Evolutionary conservation across 2,888 invertebrate species (phyloP).

Genomic region (Eubasilissa splendida): DNA sequence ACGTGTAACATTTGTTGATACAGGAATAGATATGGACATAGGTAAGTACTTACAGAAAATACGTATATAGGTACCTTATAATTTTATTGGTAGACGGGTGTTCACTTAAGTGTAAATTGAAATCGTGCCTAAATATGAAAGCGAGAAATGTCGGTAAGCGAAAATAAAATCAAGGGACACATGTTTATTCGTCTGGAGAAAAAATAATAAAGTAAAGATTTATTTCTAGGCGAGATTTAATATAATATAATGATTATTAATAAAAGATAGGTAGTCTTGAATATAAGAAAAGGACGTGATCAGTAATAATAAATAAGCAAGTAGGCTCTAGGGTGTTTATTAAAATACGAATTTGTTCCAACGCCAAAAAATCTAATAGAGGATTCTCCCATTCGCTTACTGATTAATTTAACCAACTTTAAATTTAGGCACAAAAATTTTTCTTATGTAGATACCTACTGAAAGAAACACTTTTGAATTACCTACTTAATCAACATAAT

Average conservation of each 20-base stretch:
- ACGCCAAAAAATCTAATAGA: too few species aligned
- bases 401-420: too few species aligned
- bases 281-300: neutral
- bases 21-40: too few species aligned
- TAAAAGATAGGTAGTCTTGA: neutral
- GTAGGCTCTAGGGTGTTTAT: too few species aligned
- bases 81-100: neutral
- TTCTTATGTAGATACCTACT: too few species aligned
- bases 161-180: neutral
- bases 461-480: too few species aligned
- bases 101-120: slow-evolving; percentile 34
- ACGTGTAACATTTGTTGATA: too few species aligned
- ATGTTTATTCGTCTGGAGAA: too few species aligned
- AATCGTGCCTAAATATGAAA: slow-evolving; percentile 37
- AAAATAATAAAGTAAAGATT: slow-evolving; percentile 15
- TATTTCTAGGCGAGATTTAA: slow-evolving; percentile 3
- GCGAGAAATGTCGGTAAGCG: slow-evolving; percentile 9
- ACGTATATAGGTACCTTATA: slow-evolving; percentile 11
- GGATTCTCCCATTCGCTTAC: too few species aligned
- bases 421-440: too few species aligned
- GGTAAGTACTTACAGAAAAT: neutral
- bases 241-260: neutral
- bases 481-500: too few species aligned
- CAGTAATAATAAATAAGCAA: neutral
- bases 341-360: too few species aligned